Base-by-base conservation (phyloP, 92 coral and sea anemone species). In the Phenganax marumi region DNA sequence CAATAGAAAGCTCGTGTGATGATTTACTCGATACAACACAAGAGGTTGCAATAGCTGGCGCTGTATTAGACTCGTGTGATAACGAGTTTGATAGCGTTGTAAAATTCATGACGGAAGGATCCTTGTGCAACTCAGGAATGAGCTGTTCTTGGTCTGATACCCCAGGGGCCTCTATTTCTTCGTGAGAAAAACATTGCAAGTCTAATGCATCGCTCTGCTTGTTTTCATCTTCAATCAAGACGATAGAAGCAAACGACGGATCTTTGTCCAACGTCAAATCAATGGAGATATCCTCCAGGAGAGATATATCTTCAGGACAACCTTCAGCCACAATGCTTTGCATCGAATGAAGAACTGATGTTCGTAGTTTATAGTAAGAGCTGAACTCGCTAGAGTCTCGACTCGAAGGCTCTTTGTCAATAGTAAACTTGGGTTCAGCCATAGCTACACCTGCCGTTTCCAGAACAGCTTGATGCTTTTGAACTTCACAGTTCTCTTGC, bases 321-420 rank as follows among this genome's bases (percentile, higher is more conserved):
- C 83, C 83, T 62, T 78, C 83, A 0, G 83, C 83, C 6, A 78
- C 83, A 49, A 78, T 78, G 16, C 56, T 57, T 49, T 78, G 83
- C 83, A 78, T 78, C 23, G 73, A 26, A 50, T 78, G 54, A 43
- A 78, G 73, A 12, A 78, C 58, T 7, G 83, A 78, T 10, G 73
- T 78, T 52, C 60, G 83, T 12, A 63, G 65, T 63, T 39, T 61
- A 8, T 22, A 78, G 48, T 62, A 51, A 25, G 83, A 49, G 52
- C 73, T 78, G 6, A 48, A 53, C 26, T 46, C 72, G 10, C 57
- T 62, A 12, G 70, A 19, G 17, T 43, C 48, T 56, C 49, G 71
- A 48, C 39, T 43, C 53, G 83, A 63, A 8, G 18, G 23, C 23
- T 16, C 49, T 7, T 25, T 33, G 17, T 62, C 68, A 16, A 48